Evolutionary conservation across 2,888 invertebrate species (phyloP), one percentile per base, ranked within the genome.

Genomic region (Lasioglossum oenotherae): DNA sequence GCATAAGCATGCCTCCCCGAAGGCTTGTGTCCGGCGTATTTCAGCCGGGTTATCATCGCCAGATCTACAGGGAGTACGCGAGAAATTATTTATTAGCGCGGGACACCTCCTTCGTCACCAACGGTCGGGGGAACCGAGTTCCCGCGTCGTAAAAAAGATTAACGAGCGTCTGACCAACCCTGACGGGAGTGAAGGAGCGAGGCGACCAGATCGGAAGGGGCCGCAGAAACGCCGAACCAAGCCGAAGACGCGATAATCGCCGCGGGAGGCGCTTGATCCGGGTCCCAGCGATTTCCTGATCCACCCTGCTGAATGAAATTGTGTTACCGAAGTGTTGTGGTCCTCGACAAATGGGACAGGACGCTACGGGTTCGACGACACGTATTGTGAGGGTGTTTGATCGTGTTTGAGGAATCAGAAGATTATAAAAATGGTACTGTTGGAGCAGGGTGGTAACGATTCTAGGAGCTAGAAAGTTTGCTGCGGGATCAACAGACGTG

Each of bases 1-100:
- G 87, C 75, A 71, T 80, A 86, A 87, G 87, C 85, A 84, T 85
- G 86, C 87, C 90, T 92, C 92, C 92, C 91, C 89, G 89, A 89
- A 90, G 89, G 86, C 89, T 90, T 79, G 89, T 88, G 91, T 92
- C 91, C 92, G 92, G 92, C 93, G 94, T 95, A 95, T 95, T 95
- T 95, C 93, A 95, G 92, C 88, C 92, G 91, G 90, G 94, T 94
- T 95, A 95, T 95, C 95, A 95, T 93, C 94, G 91, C 93, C 95
- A 95, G 95, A 95, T 95, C 95, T 95, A 94, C 94, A 93, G 94
- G 94, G 94, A 92, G 93, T 92, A 92, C 92, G 94, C 93, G 94
- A 94, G 94, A 94, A 95, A 95, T 95, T 95, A 95, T 95, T 95
- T 95, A 95, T 95, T 94, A 94, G 93, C 92, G 89, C 92, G 93